These are phyloP conservation scores for Taenaris catops DNA, from an alignment of 2,888 invertebrate species.

Conservation along the genomic window DNA sequence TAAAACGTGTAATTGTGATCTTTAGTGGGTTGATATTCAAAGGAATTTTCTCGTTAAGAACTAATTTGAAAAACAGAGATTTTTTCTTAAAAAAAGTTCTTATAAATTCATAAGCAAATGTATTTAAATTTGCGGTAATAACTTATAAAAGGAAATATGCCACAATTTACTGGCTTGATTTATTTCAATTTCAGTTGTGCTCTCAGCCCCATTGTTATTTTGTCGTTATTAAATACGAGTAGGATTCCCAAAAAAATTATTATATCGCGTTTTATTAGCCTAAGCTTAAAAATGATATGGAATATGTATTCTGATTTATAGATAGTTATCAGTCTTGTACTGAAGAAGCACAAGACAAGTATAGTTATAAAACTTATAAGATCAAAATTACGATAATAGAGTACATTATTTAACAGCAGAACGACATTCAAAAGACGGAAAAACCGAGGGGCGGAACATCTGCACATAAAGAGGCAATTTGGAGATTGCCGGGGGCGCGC, in stretches of 20 bases:
- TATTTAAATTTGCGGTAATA: constrained; percentile 15
- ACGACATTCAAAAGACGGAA: constrained; percentile 79
- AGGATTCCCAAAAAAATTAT: too few species aligned
- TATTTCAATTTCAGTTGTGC: too few species aligned
- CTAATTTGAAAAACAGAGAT: constrained; percentile 37
- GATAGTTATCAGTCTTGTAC: too few species aligned
- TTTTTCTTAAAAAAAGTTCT: constrained; percentile 26
- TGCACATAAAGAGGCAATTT: constrained; percentile 80
- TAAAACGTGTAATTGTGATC: constrained; percentile 65
- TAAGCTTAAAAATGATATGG: too few species aligned
- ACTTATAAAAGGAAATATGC: constrained; percentile 7
- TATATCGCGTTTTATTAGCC: too few species aligned
- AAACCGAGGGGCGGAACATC: constrained; percentile 77
- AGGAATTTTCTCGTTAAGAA: constrained; percentile 38
- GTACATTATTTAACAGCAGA: constrained; percentile 77
- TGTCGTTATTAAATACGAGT: too few species aligned
- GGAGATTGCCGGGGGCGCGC: constrained; percentile 77
- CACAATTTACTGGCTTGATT: constrained; percentile 5
- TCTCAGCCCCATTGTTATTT: too few species aligned
- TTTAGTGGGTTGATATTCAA: constrained; percentile 58
- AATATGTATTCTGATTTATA: too few species aligned
- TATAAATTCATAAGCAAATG: constrained; percentile 13
- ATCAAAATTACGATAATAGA: constrained; percentile 70
- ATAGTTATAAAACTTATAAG: constrained; percentile 31
- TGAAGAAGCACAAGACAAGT: too few species aligned